Base-by-base conservation (phyloP, 2,888 invertebrate species). In the Aphrophora alni region DNA sequence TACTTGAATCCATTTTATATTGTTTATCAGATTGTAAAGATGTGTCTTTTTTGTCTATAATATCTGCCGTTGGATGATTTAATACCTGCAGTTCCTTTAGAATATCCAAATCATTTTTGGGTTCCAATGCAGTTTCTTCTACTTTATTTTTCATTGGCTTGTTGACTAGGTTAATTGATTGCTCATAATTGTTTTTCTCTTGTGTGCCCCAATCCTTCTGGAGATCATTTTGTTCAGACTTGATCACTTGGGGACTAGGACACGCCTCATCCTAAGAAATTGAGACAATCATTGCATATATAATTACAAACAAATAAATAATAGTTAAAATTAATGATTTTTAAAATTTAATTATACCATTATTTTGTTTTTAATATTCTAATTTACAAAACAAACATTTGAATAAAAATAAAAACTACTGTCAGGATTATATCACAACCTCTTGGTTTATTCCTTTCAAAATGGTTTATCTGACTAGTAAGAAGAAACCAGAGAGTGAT, bases 191-290 rank as follows among this genome's bases (percentile, higher is more conserved):
- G 71, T 17, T 2, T 51, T 44, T 75, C 25, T 75, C 44, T 75
- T 44, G 12, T 75, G 44, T 44, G 75, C 51, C 27, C 44, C 51
- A 51, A 25, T 44, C 25, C 17, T 44, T 14, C n/a, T 38, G 74
- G 0, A 25, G 27, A 25, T 72, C n/a, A 26, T 5, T 25, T 25
- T 21, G 21, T 26, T 8, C 25, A 8, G 44, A 24, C 26, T n/a
- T 3, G 44, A 26, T 1, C 38, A 75, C 44, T 27, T 75, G 24
- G 27, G 51, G 51, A 75, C 75, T 27, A 75, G 75, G 75, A 24
- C 75, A 75, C 75, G 26, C 75, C 75, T 75, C 75, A 33, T 75
- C 75, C 75, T 75, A 44, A 21, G 51, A 59, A n/a, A 59, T 59
- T 14, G 21, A 75, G 24, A 75, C 75, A n/a, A 14, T 26, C 17